These are phyloP conservation scores for Polyommatus iphigenia DNA, from an alignment of 2,888 invertebrate genomes.

Conservation along the genomic window DNA sequence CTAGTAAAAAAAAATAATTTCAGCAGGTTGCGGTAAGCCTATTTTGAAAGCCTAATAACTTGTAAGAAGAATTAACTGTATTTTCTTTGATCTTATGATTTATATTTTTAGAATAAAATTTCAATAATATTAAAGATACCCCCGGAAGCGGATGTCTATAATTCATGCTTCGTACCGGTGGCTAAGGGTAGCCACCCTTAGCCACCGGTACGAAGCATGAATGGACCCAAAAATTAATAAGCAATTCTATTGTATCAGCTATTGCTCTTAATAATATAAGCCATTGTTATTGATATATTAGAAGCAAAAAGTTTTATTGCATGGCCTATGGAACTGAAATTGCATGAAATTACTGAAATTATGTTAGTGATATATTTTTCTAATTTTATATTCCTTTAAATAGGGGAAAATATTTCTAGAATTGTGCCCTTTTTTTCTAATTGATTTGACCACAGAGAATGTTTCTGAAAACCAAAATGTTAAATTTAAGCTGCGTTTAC, in stretches of 20 bases:
- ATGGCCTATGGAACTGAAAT: neutral
- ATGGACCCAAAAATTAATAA: neutral
- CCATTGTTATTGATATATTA: neutral
- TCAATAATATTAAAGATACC: neutral
- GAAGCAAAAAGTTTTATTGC: no score
- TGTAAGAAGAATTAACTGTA: no score
- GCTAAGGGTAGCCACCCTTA: no score
- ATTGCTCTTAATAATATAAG: neutral
- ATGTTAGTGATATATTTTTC: neutral
- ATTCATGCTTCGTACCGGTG: neutral
- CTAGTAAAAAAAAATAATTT: no score
- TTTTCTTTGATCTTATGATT: no score
- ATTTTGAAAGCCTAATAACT: neutral
- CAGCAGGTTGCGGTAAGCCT: neutral
- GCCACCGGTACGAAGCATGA: no score
- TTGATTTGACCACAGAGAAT: no score
- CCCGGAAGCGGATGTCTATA: neutral
- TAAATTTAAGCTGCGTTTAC: no score
- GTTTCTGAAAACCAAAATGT: no score
- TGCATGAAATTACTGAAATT: neutral
- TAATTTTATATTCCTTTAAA: neutral
- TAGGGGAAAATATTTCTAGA: no score
- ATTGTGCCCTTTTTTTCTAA: no score
- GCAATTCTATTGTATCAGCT: neutral
- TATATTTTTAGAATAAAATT: neutral